These are phyloP conservation scores for Danio rerio DNA, from an alignment of 2,113 vertebrate genomes.

Conservation along the genomic window GRCz12tu NC_133176.1:5847001-5847500, in stretches of 20 bases:
- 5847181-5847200: not conserved
- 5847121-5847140: no score
- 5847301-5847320: not conserved
- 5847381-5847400: conserved; percentile 15
- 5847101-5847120: no score
- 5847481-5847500: conserved; percentile 9
- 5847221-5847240: no score
- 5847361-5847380: conserved; percentile 1
- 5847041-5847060: no score
- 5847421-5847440: conserved; percentile 25
- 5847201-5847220: not conserved
- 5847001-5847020: no score
- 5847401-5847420: not conserved
- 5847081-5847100: no score
- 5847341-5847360: not conserved
- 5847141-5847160: no score
- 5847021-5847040: no score
- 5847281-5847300: not conserved
- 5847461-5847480: not conserved
- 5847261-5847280: not conserved
- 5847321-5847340: conserved; percentile 8
- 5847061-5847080: no score
- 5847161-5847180: no score
- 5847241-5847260: not conserved
- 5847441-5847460: not conserved